Evolutionary conservation across 2,797 vertebrate species (phyloP), one percentile per base, ranked within the genome.

Genomic region (Geotria australis): DNA sequence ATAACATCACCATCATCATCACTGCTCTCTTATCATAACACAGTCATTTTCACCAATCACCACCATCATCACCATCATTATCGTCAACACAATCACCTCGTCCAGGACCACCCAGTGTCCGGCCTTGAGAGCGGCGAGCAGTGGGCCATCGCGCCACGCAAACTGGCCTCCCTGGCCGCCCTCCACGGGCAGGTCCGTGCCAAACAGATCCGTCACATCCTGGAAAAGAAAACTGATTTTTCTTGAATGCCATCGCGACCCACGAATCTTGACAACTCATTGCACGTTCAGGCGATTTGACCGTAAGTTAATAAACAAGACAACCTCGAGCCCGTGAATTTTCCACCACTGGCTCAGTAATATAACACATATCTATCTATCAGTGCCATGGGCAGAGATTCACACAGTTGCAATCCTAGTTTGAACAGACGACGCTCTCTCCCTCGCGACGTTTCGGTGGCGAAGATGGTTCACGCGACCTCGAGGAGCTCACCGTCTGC

Each of bases 101-200:
- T 98, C 91, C 58, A 98, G 70, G 7, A 98, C 80, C 57, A 98
- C 74, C 91, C 91, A 98, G 63, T 95, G 80, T 10, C 91, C 91
- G 57, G 79, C 78, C 65, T 91, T 95, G 62, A 98, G 62, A 13
- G 79, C 89, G 56, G 83, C 83, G 61, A 98, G 65, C 8, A 98
- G 70, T 1, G 89, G 85, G 47, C 91, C 91, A 57, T 98, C 91
- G 5, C 78, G 73, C 91, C 91, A 98, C 0, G 85, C 80, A 73
- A 96, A 98, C 68, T 95, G 82, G 63, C 89, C 91, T 58, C 85
- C 91, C 62, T 80, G 93, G 5, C 86, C 86, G 48, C 91, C 91
- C 68, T 98, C 91, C 60, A 96, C 83, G n/a, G 91, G 91, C 47
- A 98, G 75, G 66, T 98, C 88, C 7, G 85, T 84, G 57, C 91